Percentiles rank a stretch among this genome's conserved stretches.
phyloP scores from a whole-genome alignment of 2,113 vertebrate genomes.

The Myotis davidii region DNA sequence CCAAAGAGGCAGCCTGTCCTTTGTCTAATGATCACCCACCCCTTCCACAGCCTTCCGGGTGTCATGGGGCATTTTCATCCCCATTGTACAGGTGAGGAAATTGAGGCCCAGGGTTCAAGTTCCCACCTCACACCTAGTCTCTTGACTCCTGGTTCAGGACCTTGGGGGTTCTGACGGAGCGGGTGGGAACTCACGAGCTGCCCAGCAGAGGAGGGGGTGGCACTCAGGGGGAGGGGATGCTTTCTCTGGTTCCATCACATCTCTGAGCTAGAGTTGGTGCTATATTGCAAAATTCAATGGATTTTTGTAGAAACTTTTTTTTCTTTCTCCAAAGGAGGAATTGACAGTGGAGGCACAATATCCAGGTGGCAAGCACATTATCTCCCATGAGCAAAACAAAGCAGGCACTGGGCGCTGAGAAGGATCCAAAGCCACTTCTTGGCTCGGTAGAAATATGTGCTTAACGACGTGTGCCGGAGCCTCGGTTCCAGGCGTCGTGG shows the following conservation, averaged over 20 bases:
- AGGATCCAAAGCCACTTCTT: no score
- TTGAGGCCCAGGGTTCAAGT: background rate
- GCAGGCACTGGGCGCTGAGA: background rate
- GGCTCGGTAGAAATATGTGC: background rate
- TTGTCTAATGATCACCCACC: background rate
- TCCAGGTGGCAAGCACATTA: background rate
- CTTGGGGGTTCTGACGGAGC: background rate
- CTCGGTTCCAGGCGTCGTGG: accelerated
- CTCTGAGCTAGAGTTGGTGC: background rate
- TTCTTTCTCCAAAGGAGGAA: background rate
- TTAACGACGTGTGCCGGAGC: background rate
- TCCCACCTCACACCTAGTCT: background rate
- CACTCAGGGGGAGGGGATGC: no score
- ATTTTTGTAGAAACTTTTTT: background rate
- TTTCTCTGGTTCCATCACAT: background rate
- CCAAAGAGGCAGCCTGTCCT: background rate
- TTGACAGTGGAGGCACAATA: background rate
- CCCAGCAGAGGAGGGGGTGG: background rate
- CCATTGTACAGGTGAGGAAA: background rate
- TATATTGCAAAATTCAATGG: background rate
- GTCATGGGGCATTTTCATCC: background rate
- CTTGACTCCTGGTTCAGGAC: background rate
- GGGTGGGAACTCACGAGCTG: background rate
- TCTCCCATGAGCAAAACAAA: background rate
- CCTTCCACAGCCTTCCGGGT: background rate